These are phyloP conservation scores for Ophioninae sp. DNA, from an alignment of 2,888 invertebrate species.

Conservation along the genomic window DNA sequence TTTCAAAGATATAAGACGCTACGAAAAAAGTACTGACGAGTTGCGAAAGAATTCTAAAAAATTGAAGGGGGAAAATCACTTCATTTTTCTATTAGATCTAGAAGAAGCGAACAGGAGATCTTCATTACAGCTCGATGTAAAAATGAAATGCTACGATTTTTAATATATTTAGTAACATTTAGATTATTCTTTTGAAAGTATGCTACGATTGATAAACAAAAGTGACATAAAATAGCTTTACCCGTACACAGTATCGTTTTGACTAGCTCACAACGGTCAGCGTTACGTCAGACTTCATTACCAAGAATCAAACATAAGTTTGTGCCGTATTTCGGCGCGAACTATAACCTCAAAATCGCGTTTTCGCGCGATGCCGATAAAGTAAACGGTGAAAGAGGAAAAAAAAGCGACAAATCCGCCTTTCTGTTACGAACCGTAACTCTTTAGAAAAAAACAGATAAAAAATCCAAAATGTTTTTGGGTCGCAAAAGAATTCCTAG, in stretches of 20 bases:
- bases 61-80: too few species aligned
- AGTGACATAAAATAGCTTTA: too few species aligned
- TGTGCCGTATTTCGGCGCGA: slow-evolving; percentile 48
- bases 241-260: background rate
- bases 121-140: too few species aligned
- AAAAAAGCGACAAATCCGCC: background rate
- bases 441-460: slow-evolving; percentile 34
- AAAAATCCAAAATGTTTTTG: slow-evolving; percentile 48
- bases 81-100: too few species aligned
- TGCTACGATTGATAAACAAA: too few species aligned
- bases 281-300: slow-evolving; percentile 64
- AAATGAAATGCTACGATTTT: too few species aligned
- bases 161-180: too few species aligned
- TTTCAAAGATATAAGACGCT: too few species aligned
- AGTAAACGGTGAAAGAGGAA: slow-evolving; percentile 4
- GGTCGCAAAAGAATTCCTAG: slow-evolving; percentile 61
- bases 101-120: too few species aligned
- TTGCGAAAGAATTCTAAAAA: too few species aligned
- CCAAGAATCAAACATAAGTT: slow-evolving; percentile 62
- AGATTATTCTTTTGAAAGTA: too few species aligned
- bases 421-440: background rate
- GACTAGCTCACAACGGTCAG: background rate
- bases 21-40: too few species aligned
- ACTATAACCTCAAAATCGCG: slow-evolving; percentile 26
- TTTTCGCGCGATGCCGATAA: slow-evolving; percentile 34